A percentile compares a stretch with the other conserved stretches of the same genome.
phyloP scores from a whole-genome alignment of 2,888 invertebrate genomes.

The Agrenia bidenticulata region DNA sequence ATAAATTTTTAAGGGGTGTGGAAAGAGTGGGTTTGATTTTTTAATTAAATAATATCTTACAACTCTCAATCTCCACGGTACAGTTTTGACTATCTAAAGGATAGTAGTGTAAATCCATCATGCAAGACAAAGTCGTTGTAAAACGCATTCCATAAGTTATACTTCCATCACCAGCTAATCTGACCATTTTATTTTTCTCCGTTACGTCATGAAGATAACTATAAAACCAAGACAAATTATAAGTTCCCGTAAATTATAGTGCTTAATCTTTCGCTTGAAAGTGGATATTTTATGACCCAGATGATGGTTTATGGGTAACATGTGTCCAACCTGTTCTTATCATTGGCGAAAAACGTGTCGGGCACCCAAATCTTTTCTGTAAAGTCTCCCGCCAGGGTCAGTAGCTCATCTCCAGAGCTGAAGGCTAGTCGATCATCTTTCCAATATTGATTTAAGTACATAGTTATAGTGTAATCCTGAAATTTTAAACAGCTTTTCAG shows the following conservation, averaged over 20 bases:
- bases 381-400: conserved; percentile 64
- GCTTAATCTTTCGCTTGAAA: not conserved
- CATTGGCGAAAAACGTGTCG: conserved; percentile 65
- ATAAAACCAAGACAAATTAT: not conserved
- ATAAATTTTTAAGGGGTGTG: too few relatives aligned
- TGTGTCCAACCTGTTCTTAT: conserved; percentile 58
- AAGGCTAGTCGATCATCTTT: conserved; percentile 61
- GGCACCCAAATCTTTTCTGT: conserved; percentile 64
- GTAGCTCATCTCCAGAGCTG: conserved; percentile 56
- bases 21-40: too few relatives aligned
- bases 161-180: conserved; percentile 61
- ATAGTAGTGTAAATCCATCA: conserved; percentile 64
- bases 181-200: conserved; percentile 64
- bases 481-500: conserved; percentile 15
- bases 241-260: not conserved
- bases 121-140: conserved; percentile 63
- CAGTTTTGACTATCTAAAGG: conserved; percentile 64
- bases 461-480: conserved; percentile 64
- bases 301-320: not conserved
- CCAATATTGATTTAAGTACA: conserved; percentile 65
- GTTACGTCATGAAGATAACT: conserved; percentile 63
- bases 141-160: conserved; percentile 65
- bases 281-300: not conserved
- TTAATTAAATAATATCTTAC: conserved; percentile 57
- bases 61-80: conserved; percentile 65